Evolutionary conservation across 2,113 vertebrate species (phyloP).

Genomic region (Oryzias curvinotus): DNA sequence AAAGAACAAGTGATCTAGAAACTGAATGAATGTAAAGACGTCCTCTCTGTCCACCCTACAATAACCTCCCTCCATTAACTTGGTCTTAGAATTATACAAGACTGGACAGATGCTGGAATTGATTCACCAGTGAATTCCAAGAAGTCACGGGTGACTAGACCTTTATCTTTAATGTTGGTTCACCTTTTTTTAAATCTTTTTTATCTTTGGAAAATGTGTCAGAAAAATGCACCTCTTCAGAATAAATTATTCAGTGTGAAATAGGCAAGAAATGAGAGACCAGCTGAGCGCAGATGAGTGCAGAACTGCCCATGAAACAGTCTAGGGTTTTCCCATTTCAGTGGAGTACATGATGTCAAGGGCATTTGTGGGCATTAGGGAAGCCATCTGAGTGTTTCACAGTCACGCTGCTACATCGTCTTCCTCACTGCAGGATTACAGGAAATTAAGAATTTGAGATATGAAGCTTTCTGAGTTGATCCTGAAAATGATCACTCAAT

Average conservation of each 20-base stretch:
- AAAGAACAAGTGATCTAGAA: slow-evolving; percentile 15
- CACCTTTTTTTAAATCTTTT: neutral
- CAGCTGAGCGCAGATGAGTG: neutral
- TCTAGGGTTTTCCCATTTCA: neutral
- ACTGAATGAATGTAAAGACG: slow-evolving; percentile 10
- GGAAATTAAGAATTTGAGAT: slow-evolving; percentile 1
- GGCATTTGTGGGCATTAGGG: neutral
- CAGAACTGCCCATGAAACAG: too few species aligned
- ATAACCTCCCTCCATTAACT: slow-evolving; percentile 9
- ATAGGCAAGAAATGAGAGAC: neutral
- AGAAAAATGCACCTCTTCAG: neutral
- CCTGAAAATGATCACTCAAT: neutral
- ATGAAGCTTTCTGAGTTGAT: slow-evolving; percentile 9
- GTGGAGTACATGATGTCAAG: neutral
- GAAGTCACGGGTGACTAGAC: slow-evolving; percentile 11
- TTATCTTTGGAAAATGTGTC: neutral
- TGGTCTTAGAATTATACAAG: slow-evolving; percentile 14
- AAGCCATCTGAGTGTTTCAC: neutral
- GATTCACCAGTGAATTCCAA: slow-evolving; percentile 21
- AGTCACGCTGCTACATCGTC: neutral
- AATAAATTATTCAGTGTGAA: neutral
- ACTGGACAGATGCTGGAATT: slow-evolving; percentile 18
- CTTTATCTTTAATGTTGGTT: neutral
- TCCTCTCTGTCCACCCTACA: slow-evolving; percentile 7
- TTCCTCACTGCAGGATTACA: neutral